These are phyloP conservation scores for Hoplostethus mediterraneus DNA, from an alignment of 2,797 vertebrate genomes.

Conservation along the genomic window DNA sequence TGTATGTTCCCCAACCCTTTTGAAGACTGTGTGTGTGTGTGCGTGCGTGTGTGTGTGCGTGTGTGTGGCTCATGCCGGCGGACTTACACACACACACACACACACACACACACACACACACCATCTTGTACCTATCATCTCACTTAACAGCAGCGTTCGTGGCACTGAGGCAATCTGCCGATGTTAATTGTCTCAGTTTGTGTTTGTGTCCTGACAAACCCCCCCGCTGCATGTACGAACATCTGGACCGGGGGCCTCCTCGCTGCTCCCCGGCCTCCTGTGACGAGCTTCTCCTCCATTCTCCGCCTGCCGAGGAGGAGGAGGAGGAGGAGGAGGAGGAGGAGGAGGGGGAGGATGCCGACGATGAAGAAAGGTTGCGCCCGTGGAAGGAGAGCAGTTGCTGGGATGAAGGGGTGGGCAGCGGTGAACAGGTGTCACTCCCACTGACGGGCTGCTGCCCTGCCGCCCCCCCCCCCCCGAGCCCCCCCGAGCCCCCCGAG, in stretches of 20 bases:
- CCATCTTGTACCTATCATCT: conserved; percentile 65
- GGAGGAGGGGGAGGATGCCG: conserved; percentile 3
- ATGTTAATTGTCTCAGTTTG: conserved; percentile 74
- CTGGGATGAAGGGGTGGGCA: conserved; percentile 59
- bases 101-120: too few species aligned
- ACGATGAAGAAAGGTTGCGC: conserved; percentile 36
- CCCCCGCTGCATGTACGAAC: conserved; percentile 60
- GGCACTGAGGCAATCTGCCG: conserved; percentile 86
- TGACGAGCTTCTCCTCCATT: conserved; percentile 41
- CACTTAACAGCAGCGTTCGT: conserved; percentile 65
- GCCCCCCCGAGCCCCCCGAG: background rate
- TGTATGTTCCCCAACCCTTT: conserved; percentile 36
- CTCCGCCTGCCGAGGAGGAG: conserved; percentile 24
- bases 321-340: conserved; percentile 19
- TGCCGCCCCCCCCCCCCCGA: background rate
- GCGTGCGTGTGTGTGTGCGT: conserved; percentile 6
- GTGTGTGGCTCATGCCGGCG: conserved; percentile 31
- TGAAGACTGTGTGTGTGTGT: conserved; percentile 12
- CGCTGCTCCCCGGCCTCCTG: conserved; percentile 54
- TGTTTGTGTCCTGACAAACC: conserved; percentile 70
- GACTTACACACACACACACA: conserved; percentile 55
- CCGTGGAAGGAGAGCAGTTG: conserved; percentile 67
- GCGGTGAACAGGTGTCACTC: conserved; percentile 82
- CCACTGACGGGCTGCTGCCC: conserved; percentile 70
- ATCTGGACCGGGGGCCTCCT: conserved; percentile 71